Percentiles rank a stretch among this genome's conserved stretches.
phyloP scores from a whole-genome alignment of 2,797 vertebrate species.

The Rhynchotus rufescens region DNA sequence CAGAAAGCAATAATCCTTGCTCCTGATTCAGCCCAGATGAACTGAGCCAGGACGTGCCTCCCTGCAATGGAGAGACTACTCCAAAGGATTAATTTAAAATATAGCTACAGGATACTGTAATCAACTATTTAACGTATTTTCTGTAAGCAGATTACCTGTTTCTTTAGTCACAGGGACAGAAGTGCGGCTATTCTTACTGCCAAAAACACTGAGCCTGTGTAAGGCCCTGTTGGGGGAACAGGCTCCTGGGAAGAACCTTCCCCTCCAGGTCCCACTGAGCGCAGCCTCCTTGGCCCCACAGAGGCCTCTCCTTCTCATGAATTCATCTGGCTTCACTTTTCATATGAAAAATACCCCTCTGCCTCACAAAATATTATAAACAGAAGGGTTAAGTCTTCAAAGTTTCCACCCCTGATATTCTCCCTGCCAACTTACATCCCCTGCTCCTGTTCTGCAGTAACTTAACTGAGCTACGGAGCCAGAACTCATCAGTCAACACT shows the following conservation, averaged over 20 bases:
- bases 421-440: not conserved
- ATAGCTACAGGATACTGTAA: not conserved
- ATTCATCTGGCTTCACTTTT: not conserved
- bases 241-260: not conserved
- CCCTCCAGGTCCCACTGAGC: not conserved
- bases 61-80: not conserved
- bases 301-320: not conserved
- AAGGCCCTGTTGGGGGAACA: not conserved
- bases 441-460: not conserved
- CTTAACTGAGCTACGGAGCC: not conserved
- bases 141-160: not conserved
- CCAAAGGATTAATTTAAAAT: not conserved
- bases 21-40: not conserved
- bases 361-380: not conserved
- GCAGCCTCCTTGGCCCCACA: not conserved
- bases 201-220: too few relatives aligned
- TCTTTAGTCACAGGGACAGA: not conserved
- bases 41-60: not conserved
- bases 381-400: not conserved
- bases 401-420: not conserved
- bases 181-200: not conserved
- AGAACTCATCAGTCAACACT: not conserved
- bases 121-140: not conserved
- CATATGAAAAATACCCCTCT: not conserved
- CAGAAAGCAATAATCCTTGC: accelerated